Evolutionary conservation across 2,797 vertebrate genomes (phyloP).

Genomic region (Poeciliopsis infans): DNA sequence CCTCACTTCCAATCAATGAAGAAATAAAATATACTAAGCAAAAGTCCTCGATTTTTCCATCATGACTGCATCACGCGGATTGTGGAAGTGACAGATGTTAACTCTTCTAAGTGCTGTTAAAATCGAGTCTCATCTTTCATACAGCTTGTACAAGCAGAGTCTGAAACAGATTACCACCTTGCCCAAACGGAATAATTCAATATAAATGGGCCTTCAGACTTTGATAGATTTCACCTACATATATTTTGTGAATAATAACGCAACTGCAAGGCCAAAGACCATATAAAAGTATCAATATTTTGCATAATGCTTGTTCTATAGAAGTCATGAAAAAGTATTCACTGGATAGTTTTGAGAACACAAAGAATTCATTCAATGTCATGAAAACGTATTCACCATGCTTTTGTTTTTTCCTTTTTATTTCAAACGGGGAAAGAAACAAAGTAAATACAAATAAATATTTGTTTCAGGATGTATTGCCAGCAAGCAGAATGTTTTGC

Average conservation of each 20-base stretch:
- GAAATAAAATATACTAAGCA: too few species aligned
- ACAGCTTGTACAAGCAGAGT: not conserved
- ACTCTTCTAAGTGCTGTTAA: constrained; percentile 2
- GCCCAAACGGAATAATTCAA: not conserved
- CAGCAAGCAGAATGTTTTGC: not conserved
- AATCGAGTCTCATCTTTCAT: constrained; percentile 5
- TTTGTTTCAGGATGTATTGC: not conserved
- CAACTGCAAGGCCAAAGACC: not conserved
- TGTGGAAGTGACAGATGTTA: constrained; percentile 3
- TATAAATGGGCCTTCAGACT: not conserved
- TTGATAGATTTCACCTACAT: not conserved
- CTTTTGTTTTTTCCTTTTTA: not conserved
- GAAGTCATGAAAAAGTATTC: not conserved
- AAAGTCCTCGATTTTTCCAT: not conserved
- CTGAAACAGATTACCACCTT: not conserved
- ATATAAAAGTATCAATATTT: not conserved
- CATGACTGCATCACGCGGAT: constrained; percentile 4
- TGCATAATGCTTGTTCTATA: not conserved
- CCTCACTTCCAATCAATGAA: too few species aligned
- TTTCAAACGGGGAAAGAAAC: too few species aligned
- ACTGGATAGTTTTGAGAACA: not conserved
- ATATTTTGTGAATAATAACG: not conserved
- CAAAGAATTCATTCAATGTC: not conserved
- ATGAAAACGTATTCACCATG: not conserved
- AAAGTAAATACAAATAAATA: not conserved